A percentile compares a stretch with the other conserved stretches of the same genome.
These are phyloP conservation scores for Triops longicaudatus DNA, from an alignment of 1,140 invertebrate species.

Conservation along the genomic window DNA sequence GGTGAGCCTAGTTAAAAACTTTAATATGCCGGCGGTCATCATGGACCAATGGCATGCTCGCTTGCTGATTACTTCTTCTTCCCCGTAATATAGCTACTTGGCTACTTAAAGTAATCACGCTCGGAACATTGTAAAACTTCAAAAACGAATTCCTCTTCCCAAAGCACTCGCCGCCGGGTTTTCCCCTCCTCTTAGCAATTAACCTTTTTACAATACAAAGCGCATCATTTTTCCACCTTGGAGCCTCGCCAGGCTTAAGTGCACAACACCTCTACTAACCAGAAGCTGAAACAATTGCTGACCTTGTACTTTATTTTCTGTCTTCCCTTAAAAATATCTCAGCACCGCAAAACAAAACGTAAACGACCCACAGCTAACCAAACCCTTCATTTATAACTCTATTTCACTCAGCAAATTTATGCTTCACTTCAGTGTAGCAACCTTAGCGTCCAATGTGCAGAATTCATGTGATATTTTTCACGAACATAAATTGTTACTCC, in stretches of 20 bases:
- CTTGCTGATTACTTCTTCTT: no score
- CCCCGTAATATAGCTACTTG: no score
- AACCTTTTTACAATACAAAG: neutral
- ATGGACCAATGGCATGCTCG: no score
- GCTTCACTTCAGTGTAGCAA: neutral
- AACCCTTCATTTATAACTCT: slow-evolving; percentile 8
- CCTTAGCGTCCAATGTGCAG: neutral
- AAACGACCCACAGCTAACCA: neutral
- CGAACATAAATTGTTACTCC: neutral
- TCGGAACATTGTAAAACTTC: no score
- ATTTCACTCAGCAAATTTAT: neutral
- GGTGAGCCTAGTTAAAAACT: no score
- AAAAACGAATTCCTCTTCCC: no score
- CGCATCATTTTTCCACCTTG: neutral
- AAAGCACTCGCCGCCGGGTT: no score
- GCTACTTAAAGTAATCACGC: no score
- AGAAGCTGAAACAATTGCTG: neutral
- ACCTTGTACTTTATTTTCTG: neutral
- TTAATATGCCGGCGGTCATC: no score
- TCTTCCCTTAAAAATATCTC: no score
- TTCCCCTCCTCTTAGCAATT: neutral
- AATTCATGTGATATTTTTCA: neutral
- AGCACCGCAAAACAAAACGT: no score
- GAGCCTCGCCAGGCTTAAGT: neutral
- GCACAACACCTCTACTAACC: neutral